Evolutionary conservation across 2,888 invertebrate species (phyloP).

Genomic region (Acanthosoma haemorrhoidale): DNA sequence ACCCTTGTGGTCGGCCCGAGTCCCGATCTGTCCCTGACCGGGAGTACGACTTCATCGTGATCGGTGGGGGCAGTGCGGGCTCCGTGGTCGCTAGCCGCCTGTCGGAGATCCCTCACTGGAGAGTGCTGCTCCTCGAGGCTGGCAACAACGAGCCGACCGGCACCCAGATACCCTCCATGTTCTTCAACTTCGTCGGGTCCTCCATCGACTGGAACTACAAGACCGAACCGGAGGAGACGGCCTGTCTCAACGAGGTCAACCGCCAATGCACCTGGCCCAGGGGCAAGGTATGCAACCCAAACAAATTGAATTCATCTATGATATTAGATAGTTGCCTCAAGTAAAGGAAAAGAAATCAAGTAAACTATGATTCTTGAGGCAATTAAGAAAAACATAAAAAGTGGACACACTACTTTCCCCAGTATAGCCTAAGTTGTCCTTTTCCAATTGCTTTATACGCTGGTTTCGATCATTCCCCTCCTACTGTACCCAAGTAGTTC

Average conservation of each 20-base stretch:
- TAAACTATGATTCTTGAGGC: too few relatives aligned
- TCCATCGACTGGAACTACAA: slow-evolving; percentile 84
- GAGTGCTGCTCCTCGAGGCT: slow-evolving; percentile 67
- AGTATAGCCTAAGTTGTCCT: too few relatives aligned
- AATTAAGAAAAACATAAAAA: too few relatives aligned
- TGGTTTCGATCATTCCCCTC: too few relatives aligned
- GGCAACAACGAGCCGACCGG: slow-evolving; percentile 83
- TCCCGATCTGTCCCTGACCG: slow-evolving; percentile 46
- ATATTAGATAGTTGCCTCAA: too few relatives aligned
- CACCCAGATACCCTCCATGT: slow-evolving; percentile 84
- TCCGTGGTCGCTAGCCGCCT: slow-evolving; percentile 66
- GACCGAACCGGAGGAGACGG: slow-evolving; percentile 74
- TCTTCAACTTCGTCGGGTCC: slow-evolving; percentile 77
- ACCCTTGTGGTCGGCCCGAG: slow-evolving; percentile 70
- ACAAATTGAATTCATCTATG: too few relatives aligned
- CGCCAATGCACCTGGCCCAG: slow-evolving; percentile 77
- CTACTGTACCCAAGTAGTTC: too few relatives aligned
- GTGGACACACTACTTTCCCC: too few relatives aligned
- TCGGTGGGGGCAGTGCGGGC: slow-evolving; percentile 68
- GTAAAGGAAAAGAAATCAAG: too few relatives aligned
- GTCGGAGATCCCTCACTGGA: slow-evolving; percentile 67
- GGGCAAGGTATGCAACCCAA: too few relatives aligned
- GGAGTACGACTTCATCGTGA: slow-evolving; percentile 70
- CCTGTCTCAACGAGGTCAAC: slow-evolving; percentile 67
- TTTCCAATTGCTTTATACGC: too few relatives aligned